phyloP scores from a whole-genome alignment of 2,113 vertebrate species.

The Colius striatus region DNA sequence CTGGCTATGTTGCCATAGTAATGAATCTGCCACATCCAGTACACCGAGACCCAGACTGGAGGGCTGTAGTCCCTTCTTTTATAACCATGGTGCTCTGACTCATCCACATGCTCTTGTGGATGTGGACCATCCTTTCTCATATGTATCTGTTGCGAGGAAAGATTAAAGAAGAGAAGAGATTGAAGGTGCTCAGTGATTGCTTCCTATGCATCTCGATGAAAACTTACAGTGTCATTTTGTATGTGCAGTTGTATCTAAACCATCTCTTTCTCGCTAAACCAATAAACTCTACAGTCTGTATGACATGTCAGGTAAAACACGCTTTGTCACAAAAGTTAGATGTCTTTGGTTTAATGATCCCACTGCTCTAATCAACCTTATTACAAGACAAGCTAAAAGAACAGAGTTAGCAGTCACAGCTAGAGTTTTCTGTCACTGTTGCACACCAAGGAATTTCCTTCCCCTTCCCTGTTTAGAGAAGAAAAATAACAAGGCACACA shows the following conservation, averaged over 20 bases:
- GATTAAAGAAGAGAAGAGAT: neutral
- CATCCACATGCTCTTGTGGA: neutral
- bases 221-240: neutral
- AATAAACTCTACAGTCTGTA: neutral
- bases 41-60: neutral
- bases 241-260: neutral
- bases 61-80: neutral
- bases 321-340: neutral
- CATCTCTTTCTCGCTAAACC: neutral
- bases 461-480: neutral
- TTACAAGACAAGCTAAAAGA: neutral
- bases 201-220: neutral
- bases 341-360: neutral
- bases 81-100: neutral
- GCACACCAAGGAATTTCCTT: neutral
- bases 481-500: neutral
- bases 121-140: neutral
- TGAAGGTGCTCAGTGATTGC: neutral
- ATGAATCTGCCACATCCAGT: neutral
- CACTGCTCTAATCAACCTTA: neutral
- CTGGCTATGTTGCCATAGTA: neutral
- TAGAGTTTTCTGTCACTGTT: neutral
- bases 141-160: neutral
- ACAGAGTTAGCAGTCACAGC: neutral
- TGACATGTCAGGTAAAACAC: neutral